A percentile compares a stretch with the other conserved stretches of the same genome.
Conservation (phyloP, 2,797 vertebrate genomes). For the Acanthurus lineatus region DNA sequence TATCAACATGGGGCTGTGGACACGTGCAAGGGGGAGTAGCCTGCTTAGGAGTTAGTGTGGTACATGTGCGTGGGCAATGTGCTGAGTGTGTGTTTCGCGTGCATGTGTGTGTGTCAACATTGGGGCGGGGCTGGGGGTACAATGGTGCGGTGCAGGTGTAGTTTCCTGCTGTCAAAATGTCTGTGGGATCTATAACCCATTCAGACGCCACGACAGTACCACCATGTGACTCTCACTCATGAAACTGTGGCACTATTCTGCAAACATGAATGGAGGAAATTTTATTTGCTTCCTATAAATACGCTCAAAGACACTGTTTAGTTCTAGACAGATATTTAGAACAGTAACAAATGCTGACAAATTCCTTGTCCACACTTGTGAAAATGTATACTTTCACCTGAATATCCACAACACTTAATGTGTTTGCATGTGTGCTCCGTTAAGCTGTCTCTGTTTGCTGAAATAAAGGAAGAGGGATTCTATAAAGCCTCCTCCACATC, state of each 20-base stretch:
- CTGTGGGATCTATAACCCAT: slow-evolving; percentile 74
- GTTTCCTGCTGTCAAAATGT: slow-evolving; percentile 86
- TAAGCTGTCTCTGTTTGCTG: slow-evolving; percentile 78
- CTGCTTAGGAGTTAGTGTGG: slow-evolving; percentile 73
- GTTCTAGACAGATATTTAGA: not conserved
- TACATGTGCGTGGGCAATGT: slow-evolving; percentile 54
- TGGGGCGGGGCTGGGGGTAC: slow-evolving; percentile 69
- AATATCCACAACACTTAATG: slow-evolving; percentile 50
- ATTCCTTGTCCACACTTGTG: not conserved
- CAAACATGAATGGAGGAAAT: not conserved
- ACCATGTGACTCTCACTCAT: slow-evolving; percentile 36
- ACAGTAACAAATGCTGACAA: not conserved
- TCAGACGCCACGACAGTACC: slow-evolving; percentile 62
- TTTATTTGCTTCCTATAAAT: slow-evolving; percentile 10
- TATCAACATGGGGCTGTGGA: slow-evolving; percentile 87
- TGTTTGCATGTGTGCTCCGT: slow-evolving; percentile 67
- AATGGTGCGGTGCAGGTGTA: slow-evolving; percentile 85
- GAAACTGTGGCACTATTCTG: not conserved
- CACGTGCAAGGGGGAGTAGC: slow-evolving; percentile 85
- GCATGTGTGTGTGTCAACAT: slow-evolving; percentile 51
- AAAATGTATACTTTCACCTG: slow-evolving; percentile 30
- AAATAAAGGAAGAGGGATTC: slow-evolving; percentile 80
- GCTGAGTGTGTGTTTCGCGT: slow-evolving; percentile 52
- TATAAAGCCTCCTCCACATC: slow-evolving; percentile 79
- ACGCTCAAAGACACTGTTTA: not conserved